phyloP scores from a whole-genome alignment of 1,140 invertebrate genomes.

The Drosophila azteca region DNA sequence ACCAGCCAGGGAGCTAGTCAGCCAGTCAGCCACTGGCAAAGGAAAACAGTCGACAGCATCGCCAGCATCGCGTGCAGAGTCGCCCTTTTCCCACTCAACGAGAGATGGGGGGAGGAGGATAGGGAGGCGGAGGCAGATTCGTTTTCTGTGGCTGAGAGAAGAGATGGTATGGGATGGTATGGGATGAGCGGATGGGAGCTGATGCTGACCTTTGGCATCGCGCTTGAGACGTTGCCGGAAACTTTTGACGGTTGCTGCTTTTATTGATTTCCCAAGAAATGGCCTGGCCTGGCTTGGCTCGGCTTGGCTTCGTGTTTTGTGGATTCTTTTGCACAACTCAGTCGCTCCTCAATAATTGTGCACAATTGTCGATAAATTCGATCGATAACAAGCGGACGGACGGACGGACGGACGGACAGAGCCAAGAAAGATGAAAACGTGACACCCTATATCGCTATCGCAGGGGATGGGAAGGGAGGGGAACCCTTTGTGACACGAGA shows the following conservation, averaged over 20 bases:
- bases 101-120: neutral
- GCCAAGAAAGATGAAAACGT: conserved; percentile 14
- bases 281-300: too few relatives aligned
- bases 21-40: neutral
- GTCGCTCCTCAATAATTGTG: conserved; percentile 55
- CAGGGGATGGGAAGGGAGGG: too few relatives aligned
- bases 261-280: conserved; percentile 50
- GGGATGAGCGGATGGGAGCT: neutral
- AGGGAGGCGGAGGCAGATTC: conserved; percentile 4
- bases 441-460: too few relatives aligned
- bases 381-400: conserved; percentile 55
- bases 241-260: conserved; percentile 46
- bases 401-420: neutral
- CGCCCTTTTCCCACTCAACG: conserved; percentile 65
- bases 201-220: conserved; percentile 67
- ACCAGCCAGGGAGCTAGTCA: neutral
- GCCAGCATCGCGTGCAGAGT: conserved; percentile 54
- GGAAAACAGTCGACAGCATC: neutral
- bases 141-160: conserved; percentile 34
- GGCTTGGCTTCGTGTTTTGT: conserved; percentile 23
- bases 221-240: conserved; percentile 63
- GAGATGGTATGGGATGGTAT: conserved; percentile 19
- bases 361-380: conserved; percentile 64
- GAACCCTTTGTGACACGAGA: too few relatives aligned
- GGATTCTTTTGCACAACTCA: conserved; percentile 15